A percentile compares a stretch with the other conserved stretches of the same genome.
phyloP scores from a whole-genome alignment of 2,113 vertebrate genomes.

The Ictalurus furcatus region DNA sequence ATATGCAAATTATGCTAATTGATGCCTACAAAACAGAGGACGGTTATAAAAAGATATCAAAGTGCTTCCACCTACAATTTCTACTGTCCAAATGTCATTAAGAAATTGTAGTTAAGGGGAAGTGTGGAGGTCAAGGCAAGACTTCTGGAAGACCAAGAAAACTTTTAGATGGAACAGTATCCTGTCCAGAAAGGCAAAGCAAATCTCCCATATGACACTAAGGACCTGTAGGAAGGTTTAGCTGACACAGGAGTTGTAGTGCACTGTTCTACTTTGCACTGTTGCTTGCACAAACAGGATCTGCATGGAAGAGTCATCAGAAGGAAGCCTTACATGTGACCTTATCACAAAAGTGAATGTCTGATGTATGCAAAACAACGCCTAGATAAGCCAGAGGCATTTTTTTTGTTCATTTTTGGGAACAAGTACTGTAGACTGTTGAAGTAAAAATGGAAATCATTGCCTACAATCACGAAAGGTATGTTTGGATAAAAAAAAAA shows the following conservation, averaged over 20 bases:
- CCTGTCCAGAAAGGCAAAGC: background rate
- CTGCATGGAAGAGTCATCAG: background rate
- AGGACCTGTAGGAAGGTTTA: background rate
- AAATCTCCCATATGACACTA: background rate
- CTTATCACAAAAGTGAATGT: background rate
- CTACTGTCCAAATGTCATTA: background rate
- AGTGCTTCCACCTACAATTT: background rate
- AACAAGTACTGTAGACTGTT: background rate
- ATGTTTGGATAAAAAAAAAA: background rate
- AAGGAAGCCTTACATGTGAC: background rate
- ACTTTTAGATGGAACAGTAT: background rate
- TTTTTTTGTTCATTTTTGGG: too few species aligned
- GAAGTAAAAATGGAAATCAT: background rate
- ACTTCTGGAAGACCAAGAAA: background rate
- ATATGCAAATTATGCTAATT: background rate
- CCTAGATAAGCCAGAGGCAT: background rate
- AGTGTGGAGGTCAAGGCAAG: background rate
- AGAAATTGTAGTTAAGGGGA: background rate
- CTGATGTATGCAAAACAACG: background rate
- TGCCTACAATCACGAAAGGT: background rate
- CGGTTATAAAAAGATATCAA: background rate
- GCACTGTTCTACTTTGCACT: background rate
- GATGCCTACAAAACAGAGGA: background rate
- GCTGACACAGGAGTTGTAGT: background rate
- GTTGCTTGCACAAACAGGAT: background rate